Evolutionary conservation across 2,113 vertebrate genomes (phyloP), one percentile per base, ranked within the genome.

Genomic region (Ageneiosus marmoratus): DNA sequence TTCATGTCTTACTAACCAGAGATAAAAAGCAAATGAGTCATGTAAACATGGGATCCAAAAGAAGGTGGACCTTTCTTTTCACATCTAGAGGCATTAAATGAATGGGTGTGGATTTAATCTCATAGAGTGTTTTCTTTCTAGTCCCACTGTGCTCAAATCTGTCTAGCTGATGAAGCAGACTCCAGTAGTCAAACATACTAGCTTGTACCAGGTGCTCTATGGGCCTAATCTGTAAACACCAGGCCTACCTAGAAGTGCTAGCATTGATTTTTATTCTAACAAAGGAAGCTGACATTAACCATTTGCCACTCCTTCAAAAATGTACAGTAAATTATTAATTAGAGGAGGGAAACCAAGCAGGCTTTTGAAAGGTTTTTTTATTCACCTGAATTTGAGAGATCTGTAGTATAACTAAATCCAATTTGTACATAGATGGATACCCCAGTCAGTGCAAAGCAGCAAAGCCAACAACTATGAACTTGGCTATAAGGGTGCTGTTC

Each of bases 141-240:
- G 88, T 88, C 88, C 87, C 84, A 91, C 88, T 84, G 88, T 89
- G 87, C 85, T 90, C 87, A 90, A 87, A 77, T 82, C 73, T 81
- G 76, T 89, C 87, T 90, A 92, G 89, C 86, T 89, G 86, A 81
- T 90, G 85, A 75, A 84, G 86, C 84, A 81, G 69, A 77, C 87
- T 78, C 34, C 87, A 82, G 70, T 51, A 86, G 90, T 88, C 88
- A 89, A 87, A 81, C 90, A 75, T 89, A 80, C 86, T 93, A 91
- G 92, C 88, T 88, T 90, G 84, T 87, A 85, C 91, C 91, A 91
- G 90, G 90, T 92, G 90, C 85, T 72, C 5, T n/a, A n/a, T 77
- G 58, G 80, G 29, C 79, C 85, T 79, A 84, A 84, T 62, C 88
- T 87, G 88, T 89, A 87, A 86, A 88, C 88, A 89, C 84, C 83